A percentile compares a stretch with the other conserved stretches of the same genome.
Evolutionary conservation across 2,113 vertebrate genomes (phyloP).

Genomic region (Taurulus bubalis): DNA sequence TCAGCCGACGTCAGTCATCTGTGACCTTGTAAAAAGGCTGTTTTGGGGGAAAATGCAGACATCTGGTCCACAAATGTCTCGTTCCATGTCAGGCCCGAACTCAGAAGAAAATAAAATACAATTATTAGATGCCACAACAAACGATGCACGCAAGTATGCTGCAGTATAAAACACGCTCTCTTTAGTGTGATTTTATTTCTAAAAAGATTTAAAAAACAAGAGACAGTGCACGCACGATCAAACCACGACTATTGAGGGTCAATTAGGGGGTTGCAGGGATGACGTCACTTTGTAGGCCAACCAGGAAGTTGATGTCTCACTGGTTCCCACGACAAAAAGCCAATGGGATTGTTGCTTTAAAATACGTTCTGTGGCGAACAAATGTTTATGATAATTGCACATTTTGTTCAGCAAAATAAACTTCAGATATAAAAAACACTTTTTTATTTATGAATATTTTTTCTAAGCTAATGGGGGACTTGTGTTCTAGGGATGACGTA

Average conservation of each 20-base stretch:
- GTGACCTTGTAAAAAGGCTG: slow-evolving; percentile 56
- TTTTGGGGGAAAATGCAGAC: slow-evolving; percentile 54
- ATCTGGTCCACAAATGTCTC: slow-evolving; percentile 81
- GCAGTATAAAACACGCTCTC: slow-evolving; percentile 28
- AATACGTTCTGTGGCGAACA: background rate
- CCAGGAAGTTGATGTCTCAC: background rate
- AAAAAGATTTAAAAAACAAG: slow-evolving; percentile 5
- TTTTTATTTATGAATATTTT: background rate
- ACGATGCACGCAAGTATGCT: slow-evolving; percentile 42
- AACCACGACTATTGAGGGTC: background rate
- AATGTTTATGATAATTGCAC: background rate
- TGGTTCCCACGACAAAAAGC: background rate
- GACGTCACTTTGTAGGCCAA: background rate
- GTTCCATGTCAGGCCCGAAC: slow-evolving; percentile 51
- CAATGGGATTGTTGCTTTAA: background rate
- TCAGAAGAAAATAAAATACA: slow-evolving; percentile 50
- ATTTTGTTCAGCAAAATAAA: background rate
- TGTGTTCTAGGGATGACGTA: background rate
- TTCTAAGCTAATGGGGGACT: background rate
- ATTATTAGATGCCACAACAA: slow-evolving; percentile 70
- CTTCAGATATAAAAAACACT: background rate
- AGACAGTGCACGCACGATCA: slow-evolving; percentile 7
- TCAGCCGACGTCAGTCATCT: slow-evolving; percentile 49
- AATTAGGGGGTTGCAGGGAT: background rate
- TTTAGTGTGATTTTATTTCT: slow-evolving; percentile 39